Conservation (phyloP, 2,888 invertebrate genomes). For the Drosophila demipolita region DNA sequence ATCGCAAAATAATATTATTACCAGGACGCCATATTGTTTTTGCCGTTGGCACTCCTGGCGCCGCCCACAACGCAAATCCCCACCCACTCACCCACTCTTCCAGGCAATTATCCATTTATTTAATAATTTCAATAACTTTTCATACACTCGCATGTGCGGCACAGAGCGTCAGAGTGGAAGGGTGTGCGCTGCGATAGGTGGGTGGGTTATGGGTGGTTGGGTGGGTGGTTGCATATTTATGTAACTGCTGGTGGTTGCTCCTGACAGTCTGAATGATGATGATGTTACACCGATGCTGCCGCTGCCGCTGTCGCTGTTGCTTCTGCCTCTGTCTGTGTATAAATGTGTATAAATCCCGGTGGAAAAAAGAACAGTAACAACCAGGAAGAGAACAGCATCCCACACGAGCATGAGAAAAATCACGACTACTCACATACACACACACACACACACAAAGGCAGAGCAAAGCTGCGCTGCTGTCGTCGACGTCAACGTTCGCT, state of each 20-base stretch:
- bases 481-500: slow-evolving; percentile 25
- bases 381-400: slow-evolving; percentile 47
- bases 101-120: slow-evolving; percentile 74
- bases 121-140: slow-evolving; percentile 80
- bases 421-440: slow-evolving; percentile 47
- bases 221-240: slow-evolving; percentile 70
- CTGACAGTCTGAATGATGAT: slow-evolving; percentile 67
- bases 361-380: slow-evolving; percentile 44
- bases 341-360: slow-evolving; percentile 42
- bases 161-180: slow-evolving; percentile 3
- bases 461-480: slow-evolving; percentile 52
- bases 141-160: slow-evolving; percentile 62
- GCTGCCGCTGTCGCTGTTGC: slow-evolving; percentile 13
- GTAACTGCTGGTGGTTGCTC: slow-evolving; percentile 76
- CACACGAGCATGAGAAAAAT: slow-evolving; percentile 67
- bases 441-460: slow-evolving; percentile 27
- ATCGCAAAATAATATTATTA: slow-evolving; percentile 57
- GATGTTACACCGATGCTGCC: slow-evolving; percentile 55
- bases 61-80: slow-evolving; percentile 54
- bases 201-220: slow-evolving; percentile 41
- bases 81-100: slow-evolving; percentile 6
- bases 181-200: slow-evolving; percentile 52
- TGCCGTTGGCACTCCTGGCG: slow-evolving; percentile 16
- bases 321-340: slow-evolving; percentile 27
- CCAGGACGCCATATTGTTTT: slow-evolving; percentile 63